Conservation (phyloP, 2,797 vertebrate genomes). For the Parotocinclus haroldoi region DNA sequence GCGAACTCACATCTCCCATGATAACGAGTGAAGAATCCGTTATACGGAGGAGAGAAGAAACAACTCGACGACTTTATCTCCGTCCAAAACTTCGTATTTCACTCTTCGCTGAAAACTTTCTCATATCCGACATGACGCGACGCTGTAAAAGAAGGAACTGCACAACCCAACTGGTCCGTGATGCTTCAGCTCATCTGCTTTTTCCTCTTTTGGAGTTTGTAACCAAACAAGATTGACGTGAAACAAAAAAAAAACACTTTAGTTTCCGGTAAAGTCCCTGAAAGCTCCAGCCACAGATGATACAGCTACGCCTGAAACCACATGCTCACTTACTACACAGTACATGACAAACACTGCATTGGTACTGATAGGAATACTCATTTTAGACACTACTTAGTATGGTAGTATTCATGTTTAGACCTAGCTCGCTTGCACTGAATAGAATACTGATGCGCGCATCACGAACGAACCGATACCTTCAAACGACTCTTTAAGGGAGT, state of each 20-base stretch:
- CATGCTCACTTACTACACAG: background rate
- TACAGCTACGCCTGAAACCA: background rate
- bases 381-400: background rate
- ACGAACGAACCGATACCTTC: background rate
- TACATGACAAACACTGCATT: background rate
- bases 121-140: constrained; percentile 55
- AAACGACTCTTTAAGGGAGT: constrained; percentile 3
- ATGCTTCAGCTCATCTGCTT: constrained; percentile 41
- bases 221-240: constrained; percentile 19
- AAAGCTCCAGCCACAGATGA: constrained; percentile 36
- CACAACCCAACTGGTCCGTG: constrained; percentile 31
- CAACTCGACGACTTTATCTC: constrained; percentile 53
- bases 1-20: constrained; percentile 72
- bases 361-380: background rate
- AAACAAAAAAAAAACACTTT: constrained; percentile 60
- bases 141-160: constrained; percentile 61
- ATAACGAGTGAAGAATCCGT: constrained; percentile 28
- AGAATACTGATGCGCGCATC: background rate
- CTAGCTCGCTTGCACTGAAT: background rate
- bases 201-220: constrained; percentile 57
- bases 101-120: constrained; percentile 43
- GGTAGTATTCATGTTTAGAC: background rate
- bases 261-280: constrained; percentile 70
- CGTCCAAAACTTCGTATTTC: constrained; percentile 39
- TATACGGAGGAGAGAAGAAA: constrained; percentile 28